Evolutionary conservation across 1,140 invertebrate genomes (phyloP), one percentile per base, ranked within the genome.

Genomic region (Pseudoatta argentina): DNA sequence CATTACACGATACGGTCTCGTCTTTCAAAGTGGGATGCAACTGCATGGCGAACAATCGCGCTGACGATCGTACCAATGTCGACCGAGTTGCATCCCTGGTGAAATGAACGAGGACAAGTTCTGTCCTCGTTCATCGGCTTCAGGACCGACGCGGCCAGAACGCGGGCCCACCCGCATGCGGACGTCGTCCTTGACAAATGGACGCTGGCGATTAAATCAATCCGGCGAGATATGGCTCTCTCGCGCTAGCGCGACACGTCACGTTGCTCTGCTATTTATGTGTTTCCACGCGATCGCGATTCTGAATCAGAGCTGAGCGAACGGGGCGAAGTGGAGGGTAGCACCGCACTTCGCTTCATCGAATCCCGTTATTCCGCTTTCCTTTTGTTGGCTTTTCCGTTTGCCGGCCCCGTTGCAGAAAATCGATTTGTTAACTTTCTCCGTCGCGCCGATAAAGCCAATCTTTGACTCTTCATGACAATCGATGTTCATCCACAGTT

Each of bases 141-240:
- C 27, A 53, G 44, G 63, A 77, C 39, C 34, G 55, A 61, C 63
- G 21, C 66, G 64, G 39, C 6, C 30, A 34, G 27, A 66, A 27
- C 44, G 53, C 44, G 53, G 66, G 86, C 61, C 88, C 86, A 85
- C 88, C 86, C 88, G 88, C 89, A 76, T 87, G 81, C 69, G 75
- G 30, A 76, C 63, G 86, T 83, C 83, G 44, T 21, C 67, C 89
- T 86, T 91, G 89, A 91, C 87, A 88, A 91, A 91, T 90, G 73
- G 57, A 51, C 24, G 30, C 78, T 55, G 57, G 85, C 78, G 89
- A 91, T 91, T 91, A 90, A 91, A 91, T 90, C 89, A 90, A 88
- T 90, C 83, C 67, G 39, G 18, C 53, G 57, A 71, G 59, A 88
- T 75, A 85, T 51, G 75, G 44, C 44, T 57, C 63, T 85, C 81